phyloP scores from a whole-genome alignment of 2,113 vertebrate species.

The Saccopteryx bilineata region DNA sequence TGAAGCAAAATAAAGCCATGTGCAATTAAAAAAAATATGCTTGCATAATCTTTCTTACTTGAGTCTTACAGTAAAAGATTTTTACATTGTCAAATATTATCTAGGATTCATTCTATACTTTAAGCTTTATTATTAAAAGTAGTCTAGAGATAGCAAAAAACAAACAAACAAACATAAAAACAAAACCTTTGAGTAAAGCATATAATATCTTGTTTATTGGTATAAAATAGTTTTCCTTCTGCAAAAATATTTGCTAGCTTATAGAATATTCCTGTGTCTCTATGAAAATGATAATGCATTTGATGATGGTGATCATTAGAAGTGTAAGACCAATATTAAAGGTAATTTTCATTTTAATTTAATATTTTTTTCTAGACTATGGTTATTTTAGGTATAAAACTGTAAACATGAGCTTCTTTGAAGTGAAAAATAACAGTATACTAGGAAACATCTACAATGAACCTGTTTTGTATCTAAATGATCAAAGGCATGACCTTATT shows the following conservation, averaged over 20 bases:
- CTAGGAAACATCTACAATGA: constrained; percentile 3
- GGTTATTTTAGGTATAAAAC: constrained; percentile 46
- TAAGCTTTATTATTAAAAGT: constrained; percentile 55
- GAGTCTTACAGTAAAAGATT: constrained; percentile 1
- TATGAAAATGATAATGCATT: constrained; percentile 34
- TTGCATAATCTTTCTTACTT: not conserved
- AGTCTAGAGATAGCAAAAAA: not conserved
- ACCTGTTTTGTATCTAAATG: constrained; percentile 61
- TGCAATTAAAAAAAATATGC: not conserved
- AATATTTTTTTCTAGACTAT: constrained; percentile 21
- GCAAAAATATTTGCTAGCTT: constrained; percentile 43
- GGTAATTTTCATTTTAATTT: constrained; percentile 69
- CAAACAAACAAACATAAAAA: not conserved
- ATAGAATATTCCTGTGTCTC: not conserved
- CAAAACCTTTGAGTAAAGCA: not conserved
- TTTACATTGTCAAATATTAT: constrained; percentile 30
- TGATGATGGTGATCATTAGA: constrained; percentile 8
- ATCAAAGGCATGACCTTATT: constrained; percentile 58
- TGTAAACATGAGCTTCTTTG: constrained; percentile 53
- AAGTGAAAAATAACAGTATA: constrained; percentile 61
- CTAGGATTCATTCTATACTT: not conserved
- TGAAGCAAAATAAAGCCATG: not conserved
- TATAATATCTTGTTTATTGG: not conserved
- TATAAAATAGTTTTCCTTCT: constrained; percentile 54
- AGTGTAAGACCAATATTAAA: constrained; percentile 47